phyloP scores from a whole-genome alignment of 2,113 vertebrate genomes.

The Neolamprologus sp. region DNA sequence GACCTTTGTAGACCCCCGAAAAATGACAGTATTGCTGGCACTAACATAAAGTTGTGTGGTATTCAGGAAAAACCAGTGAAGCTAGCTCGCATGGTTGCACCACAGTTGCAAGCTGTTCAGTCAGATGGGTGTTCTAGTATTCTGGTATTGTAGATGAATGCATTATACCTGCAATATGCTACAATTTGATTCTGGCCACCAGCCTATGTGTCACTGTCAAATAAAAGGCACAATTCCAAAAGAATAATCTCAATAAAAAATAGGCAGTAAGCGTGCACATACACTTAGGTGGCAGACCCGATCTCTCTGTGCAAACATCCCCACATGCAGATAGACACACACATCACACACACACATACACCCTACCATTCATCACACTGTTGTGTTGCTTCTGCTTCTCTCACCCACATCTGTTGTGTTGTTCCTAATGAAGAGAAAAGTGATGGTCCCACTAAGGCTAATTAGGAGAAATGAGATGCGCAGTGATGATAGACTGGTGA shows the following conservation, averaged over 20 bases:
- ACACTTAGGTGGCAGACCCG: neutral
- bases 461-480: slow-evolving; percentile 22
- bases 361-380: neutral
- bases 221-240: neutral
- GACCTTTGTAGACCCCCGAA: neutral
- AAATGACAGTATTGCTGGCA: neutral
- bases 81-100: neutral
- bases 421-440: slow-evolving; percentile 13
- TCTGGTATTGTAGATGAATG: neutral
- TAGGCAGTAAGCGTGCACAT: neutral
- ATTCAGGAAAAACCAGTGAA: neutral
- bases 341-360: neutral
- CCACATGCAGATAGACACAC: neutral
- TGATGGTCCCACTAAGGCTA: slow-evolving; percentile 29
- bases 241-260: neutral
- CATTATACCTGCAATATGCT: neutral
- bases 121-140: neutral
- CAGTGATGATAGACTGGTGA: neutral
- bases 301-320: neutral
- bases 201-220: neutral
- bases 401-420: slow-evolving; percentile 22
- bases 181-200: neutral
- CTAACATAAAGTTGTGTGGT: neutral
- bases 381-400: neutral
- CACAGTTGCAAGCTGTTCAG: neutral